Conservation (phyloP, 1,140 invertebrate genomes). For the Drosophila nannoptera region DNA sequence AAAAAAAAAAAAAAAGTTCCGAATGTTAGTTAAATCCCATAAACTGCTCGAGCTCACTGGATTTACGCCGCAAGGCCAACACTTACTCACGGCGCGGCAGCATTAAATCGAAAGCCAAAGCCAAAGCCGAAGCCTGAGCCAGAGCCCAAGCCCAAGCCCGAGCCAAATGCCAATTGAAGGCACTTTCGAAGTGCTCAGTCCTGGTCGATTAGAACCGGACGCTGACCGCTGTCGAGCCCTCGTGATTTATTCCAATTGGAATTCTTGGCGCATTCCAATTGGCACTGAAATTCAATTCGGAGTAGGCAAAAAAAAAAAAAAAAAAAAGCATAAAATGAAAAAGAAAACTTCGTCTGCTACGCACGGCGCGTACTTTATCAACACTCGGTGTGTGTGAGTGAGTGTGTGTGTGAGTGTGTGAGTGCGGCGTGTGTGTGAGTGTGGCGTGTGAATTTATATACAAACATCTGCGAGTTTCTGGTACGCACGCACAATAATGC, state of each 20-base stretch:
- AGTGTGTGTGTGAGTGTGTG: too few relatives aligned
- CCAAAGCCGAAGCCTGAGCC: neutral
- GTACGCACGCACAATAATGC: slow-evolving; percentile 35
- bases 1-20: too few relatives aligned
- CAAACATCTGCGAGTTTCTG: neutral
- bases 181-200: slow-evolving; percentile 4
- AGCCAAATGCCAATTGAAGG: slow-evolving; percentile 5
- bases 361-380: slow-evolving; percentile 25
- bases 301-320: neutral
- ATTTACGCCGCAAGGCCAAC: slow-evolving; percentile 23
- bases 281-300: slow-evolving; percentile 27
- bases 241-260: slow-evolving; percentile 19
- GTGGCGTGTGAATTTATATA: too few relatives aligned
- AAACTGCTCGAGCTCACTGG: slow-evolving; percentile 1
- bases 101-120: neutral
- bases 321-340: neutral
- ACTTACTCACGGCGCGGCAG: neutral
- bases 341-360: slow-evolving; percentile 4
- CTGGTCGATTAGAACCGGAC: slow-evolving; percentile 2
- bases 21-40: slow-evolving; percentile 24
- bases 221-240: neutral
- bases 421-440: too few relatives aligned
- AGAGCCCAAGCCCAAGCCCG: too few relatives aligned
- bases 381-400: slow-evolving; percentile 24
- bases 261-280: slow-evolving; percentile 18